phyloP scores from a whole-genome alignment of 2,797 vertebrate genomes.

The Sitta carolinensis region DNA sequence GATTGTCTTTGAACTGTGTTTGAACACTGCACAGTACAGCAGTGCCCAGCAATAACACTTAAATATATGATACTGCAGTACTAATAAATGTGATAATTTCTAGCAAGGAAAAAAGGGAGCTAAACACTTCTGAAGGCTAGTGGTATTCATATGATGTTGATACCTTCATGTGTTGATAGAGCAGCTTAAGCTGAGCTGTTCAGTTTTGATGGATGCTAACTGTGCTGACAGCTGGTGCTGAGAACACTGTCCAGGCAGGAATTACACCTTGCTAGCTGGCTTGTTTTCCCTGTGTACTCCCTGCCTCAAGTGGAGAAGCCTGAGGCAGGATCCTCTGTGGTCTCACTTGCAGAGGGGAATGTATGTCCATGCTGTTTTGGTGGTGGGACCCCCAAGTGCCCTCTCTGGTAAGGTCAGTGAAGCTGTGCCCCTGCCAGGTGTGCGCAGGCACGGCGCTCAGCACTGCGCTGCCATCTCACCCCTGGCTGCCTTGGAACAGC shows the following conservation, averaged over 20 bases:
- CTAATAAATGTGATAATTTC: background rate
- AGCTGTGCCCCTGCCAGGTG: too few species aligned
- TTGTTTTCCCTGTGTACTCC: accelerated
- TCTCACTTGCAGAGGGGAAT: background rate
- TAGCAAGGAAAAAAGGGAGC: background rate
- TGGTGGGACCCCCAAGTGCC: background rate
- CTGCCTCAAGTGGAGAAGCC: background rate
- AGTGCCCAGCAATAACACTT: background rate
- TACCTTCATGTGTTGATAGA: background rate
- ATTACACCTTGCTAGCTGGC: accelerated
- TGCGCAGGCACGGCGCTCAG: background rate
- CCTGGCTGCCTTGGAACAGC: background rate
- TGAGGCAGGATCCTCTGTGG: background rate
- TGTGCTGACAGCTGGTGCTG: background rate
- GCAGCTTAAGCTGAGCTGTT: background rate
- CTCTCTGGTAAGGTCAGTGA: background rate
- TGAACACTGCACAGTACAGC: background rate
- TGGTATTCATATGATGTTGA: background rate
- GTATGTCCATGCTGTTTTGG: accelerated
- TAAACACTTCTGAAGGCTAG: background rate
- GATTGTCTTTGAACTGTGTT: background rate
- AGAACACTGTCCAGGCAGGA: background rate
- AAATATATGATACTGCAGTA: background rate
- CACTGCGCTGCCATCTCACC: accelerated
- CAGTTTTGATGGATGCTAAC: background rate